Base-by-base conservation (phyloP, 2,797 vertebrate genomes). In the Ctenopoma kingsleyae region DNA sequence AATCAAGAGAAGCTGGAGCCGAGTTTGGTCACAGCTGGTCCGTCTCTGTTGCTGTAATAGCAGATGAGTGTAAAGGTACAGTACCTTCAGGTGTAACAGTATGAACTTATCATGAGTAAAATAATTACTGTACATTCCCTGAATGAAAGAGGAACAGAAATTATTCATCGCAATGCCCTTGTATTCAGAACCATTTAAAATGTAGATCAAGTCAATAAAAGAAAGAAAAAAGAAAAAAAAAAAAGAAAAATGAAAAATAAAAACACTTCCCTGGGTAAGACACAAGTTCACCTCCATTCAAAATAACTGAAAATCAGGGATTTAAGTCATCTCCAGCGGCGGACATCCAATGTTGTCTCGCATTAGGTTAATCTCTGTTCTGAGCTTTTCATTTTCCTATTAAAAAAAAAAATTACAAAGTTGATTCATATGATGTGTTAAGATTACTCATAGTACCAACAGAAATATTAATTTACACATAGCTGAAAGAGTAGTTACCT, bases 341-440 rank as follows among this genome's bases (percentile, higher is more conserved):
- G n/a, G 68, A 57, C 38, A 57, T 63, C 68, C 85, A 17, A 0
- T 40, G 43, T 32, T 65, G 7, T 90, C 88, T 36, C 65, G 82
- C 55, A 89, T 36, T n/a, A 87, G 50, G 27, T 5, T 62, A 0
- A 85, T 79, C 71, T 92, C 90, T 6, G 87, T 75, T 27, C 78
- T 77, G n/a, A 94, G 92, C 67, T 83, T 92, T 71, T 93, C 89
- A 23, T 91, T 93, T 83, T 94, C 93, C 93, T 94, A 80, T 25
- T 65, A 75, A 78, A 20, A 81, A 74, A 68, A 62, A 4, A 67
- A 63, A 56, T 1, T 3, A 81, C 4, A 67, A 11, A 49, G 6
- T 57, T 75, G 30, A 60, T 67, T 51, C 4, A 67, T 0, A 0
- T 32, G n/a, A 20, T 57, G 4, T 4, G 8, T 48, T 25, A 35